Evolutionary conservation across 2,888 invertebrate genomes (phyloP).

Genomic region (Tetanocera ferruginea): DNA sequence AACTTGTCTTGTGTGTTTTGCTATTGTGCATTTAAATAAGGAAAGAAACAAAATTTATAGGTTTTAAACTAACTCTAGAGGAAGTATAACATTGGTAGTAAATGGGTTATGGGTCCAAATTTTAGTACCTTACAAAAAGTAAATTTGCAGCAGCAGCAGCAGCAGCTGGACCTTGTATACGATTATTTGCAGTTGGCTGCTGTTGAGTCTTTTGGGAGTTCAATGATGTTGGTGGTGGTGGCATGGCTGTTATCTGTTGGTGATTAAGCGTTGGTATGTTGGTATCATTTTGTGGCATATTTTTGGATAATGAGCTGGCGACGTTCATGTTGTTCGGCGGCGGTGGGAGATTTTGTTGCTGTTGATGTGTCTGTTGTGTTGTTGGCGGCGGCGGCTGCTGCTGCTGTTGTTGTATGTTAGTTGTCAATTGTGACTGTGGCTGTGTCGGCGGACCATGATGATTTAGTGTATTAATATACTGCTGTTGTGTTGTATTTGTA

Average conservation of each 20-base stretch:
- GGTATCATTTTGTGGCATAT: conserved; percentile 33
- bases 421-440: conserved; percentile 41
- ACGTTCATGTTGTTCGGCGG: conserved; percentile 34
- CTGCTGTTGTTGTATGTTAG: conserved; percentile 19
- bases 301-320: conserved; percentile 33
- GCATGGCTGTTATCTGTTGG: conserved; percentile 15
- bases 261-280: conserved; percentile 31
- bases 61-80: neutral
- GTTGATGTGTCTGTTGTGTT: conserved; percentile 29
- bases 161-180: conserved; percentile 62
- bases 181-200: conserved; percentile 55
- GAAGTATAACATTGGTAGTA: neutral
- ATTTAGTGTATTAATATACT: conserved; percentile 45
- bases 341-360: conserved; percentile 43
- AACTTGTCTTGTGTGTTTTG: neutral
- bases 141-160: conserved; percentile 61
- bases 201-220: conserved; percentile 42
- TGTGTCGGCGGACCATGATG: conserved; percentile 46
- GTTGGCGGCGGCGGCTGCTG: conserved; percentile 12
- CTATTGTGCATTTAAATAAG: neutral
- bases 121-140: conserved; percentile 69
- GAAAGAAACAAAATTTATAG: neutral
- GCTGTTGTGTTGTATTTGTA: conserved; percentile 43
- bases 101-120: conserved; percentile 31
- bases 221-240: neutral